Conservation (phyloP, 1,140 invertebrate genomes). For the Drosophila mayri region DNA sequence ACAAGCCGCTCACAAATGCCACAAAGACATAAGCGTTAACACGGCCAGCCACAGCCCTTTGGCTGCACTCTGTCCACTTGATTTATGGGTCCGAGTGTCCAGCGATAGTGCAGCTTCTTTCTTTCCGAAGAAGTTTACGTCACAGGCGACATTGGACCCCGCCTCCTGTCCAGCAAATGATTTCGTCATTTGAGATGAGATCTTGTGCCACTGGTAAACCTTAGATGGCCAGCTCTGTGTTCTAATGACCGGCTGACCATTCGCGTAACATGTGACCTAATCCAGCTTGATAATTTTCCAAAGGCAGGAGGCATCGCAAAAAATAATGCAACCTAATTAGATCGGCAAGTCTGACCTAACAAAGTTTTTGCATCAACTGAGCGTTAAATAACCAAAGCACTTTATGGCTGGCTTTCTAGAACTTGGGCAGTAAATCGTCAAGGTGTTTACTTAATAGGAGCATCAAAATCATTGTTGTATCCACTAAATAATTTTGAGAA, state of each 20-base stretch:
- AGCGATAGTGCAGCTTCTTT: conserved; percentile 32
- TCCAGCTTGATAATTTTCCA: conserved; percentile 8
- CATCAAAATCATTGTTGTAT: conserved; percentile 6
- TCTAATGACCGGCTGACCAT: conserved; percentile 23
- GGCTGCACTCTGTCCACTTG: conserved; percentile 25
- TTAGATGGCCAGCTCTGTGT: conserved; percentile 3
- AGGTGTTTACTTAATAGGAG: conserved; percentile 11
- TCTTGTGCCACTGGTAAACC: conserved; percentile 4
- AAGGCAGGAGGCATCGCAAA: neutral
- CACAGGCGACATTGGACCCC: conserved; percentile 31
- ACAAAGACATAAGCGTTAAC: conserved; percentile 44
- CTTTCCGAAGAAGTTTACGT: conserved; percentile 35
- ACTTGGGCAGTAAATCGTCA: conserved; percentile 10
- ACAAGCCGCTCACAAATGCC: conserved; percentile 46
- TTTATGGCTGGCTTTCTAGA: conserved; percentile 4
- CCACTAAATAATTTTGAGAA: neutral
- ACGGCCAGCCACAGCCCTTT: conserved; percentile 30
- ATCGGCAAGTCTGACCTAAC: conserved; percentile 2
- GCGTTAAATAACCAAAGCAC: conserved; percentile 2
- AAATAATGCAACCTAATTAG: conserved; percentile 24
- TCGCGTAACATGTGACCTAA: conserved; percentile 29
- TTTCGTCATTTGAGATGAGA: conserved; percentile 50
- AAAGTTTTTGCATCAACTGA: conserved; percentile 6
- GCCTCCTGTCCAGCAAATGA: conserved; percentile 10
- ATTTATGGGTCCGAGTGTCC: conserved; percentile 31